Evolutionary conservation across 2,113 vertebrate species (phyloP).

Genomic region (Pagrus major): DNA sequence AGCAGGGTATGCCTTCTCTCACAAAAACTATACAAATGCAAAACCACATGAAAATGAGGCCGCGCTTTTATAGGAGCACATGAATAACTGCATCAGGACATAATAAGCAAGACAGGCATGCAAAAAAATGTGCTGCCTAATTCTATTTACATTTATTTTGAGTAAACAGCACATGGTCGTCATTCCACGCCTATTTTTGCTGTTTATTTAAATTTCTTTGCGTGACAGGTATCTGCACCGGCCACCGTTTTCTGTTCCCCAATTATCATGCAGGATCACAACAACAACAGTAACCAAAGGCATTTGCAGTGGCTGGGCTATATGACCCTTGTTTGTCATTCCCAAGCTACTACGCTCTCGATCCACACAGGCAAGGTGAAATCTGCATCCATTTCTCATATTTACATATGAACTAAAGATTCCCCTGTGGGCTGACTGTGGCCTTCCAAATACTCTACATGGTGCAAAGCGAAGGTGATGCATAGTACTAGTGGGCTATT

Average conservation of each 20-base stretch:
- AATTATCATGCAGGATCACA: constrained; percentile 55
- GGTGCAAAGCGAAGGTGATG: constrained; percentile 63
- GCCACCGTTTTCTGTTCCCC: constrained; percentile 13
- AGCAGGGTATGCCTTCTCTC: constrained; percentile 48
- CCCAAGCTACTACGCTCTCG: constrained; percentile 22
- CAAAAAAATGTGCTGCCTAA: constrained; percentile 8
- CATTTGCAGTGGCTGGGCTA: constrained; percentile 24
- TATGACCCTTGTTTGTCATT: constrained; percentile 66
- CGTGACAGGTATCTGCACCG: background rate
- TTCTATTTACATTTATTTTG: constrained; percentile 36
- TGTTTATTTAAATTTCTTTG: background rate
- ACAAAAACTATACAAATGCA: constrained; percentile 56
- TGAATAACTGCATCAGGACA: constrained; percentile 10
- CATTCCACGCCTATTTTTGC: background rate
- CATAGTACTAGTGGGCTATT: constrained; percentile 63
- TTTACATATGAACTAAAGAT: constrained; percentile 79
- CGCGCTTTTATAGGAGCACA: constrained; percentile 14
- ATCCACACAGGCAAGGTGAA: constrained; percentile 73
- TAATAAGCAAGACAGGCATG: constrained; percentile 7
- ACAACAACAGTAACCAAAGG: constrained; percentile 37
- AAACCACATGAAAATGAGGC: constrained; percentile 51
- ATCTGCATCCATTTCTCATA: constrained; percentile 70
- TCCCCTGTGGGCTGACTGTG: constrained; percentile 63
- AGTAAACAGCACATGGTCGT: constrained; percentile 1
- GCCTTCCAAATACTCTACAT: constrained; percentile 69